These are phyloP conservation scores for Pempheris klunzingeri DNA, from an alignment of 2,797 vertebrate genomes.

Conservation along the genomic window DNA sequence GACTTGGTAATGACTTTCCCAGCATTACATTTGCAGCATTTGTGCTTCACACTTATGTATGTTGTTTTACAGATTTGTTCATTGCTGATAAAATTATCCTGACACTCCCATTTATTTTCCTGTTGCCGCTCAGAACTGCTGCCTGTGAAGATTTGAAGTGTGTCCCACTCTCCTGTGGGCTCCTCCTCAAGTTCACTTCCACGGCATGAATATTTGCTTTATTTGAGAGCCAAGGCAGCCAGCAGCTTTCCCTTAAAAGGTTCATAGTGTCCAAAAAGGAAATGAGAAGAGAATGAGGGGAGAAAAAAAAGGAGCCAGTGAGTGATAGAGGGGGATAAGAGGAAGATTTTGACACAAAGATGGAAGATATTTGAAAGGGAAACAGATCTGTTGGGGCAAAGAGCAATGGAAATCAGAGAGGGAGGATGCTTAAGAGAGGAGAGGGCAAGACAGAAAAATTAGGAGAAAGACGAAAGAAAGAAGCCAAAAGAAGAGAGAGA, in stretches of 20 bases:
- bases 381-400: constrained; percentile 6
- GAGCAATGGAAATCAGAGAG: not conserved
- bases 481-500: constrained; percentile 8
- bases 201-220: constrained; percentile 44
- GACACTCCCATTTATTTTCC: constrained; percentile 12
- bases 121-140: not conserved
- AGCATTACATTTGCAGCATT: constrained; percentile 23
- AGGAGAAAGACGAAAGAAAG: constrained; percentile 1
- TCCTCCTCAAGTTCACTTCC: constrained; percentile 46
- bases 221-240: constrained; percentile 21
- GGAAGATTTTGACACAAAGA: not conserved
- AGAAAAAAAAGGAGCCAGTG: not conserved
- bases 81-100: constrained; percentile 33
- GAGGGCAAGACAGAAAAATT: not conserved
- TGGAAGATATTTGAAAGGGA: not conserved
- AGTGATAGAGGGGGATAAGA: not conserved
- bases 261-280: constrained; percentile 38
- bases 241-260: constrained; percentile 45
- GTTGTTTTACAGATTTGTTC: constrained; percentile 19
- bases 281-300: constrained; percentile 11
- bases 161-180: constrained; percentile 28
- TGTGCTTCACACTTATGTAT: constrained; percentile 12
- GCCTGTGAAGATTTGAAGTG: constrained; percentile 1
- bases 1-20: constrained; percentile 28
- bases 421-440: not conserved